Conservation (phyloP, 2,113 vertebrate genomes). For the Ovis aries region ARS-UI_Ramb_v3.0 NC_056054.1:110340001-110340500, state of each 20-base stretch:
- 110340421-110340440: background rate
- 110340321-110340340: background rate
- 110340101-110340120: background rate
- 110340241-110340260: background rate
- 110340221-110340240: background rate
- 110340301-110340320: background rate
- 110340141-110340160: background rate
- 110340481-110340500: background rate
- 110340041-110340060: background rate
- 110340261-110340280: background rate
- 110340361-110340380: background rate
- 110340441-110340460: background rate
- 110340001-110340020: background rate
- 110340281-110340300: background rate
- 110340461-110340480: background rate
- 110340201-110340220: background rate
- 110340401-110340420: background rate
- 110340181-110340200: background rate
- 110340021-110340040: background rate
- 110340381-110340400: background rate
- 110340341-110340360: background rate
- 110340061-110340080: background rate
- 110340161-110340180: background rate
- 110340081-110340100: background rate
- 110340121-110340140: background rate